Evolutionary conservation across 1,140 invertebrate genomes (phyloP).

Genomic region (Pseudoatta argentina): DNA sequence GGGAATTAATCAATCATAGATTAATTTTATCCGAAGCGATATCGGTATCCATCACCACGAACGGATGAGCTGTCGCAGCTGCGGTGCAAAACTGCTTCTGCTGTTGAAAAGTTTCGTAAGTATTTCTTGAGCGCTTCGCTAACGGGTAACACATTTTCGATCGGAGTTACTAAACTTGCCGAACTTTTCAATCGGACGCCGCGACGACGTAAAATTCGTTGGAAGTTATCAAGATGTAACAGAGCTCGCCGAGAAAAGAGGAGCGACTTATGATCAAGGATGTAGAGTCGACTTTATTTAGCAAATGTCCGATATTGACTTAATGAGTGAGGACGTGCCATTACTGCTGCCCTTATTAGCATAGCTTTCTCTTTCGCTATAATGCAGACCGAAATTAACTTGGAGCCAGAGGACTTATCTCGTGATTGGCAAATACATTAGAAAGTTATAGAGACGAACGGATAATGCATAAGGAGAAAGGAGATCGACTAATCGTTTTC

Average conservation of each 20-base stretch:
- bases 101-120: slow-evolving; percentile 53
- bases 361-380: slow-evolving; percentile 1
- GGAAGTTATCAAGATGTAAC: slow-evolving; percentile 7
- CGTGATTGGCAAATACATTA: not conserved
- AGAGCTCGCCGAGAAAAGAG: slow-evolving; percentile 18
- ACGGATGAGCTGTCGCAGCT: slow-evolving; percentile 26
- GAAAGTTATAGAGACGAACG: not conserved
- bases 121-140: slow-evolving; percentile 47
- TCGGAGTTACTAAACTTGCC: slow-evolving; percentile 50
- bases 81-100: slow-evolving; percentile 27
- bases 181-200: slow-evolving; percentile 61
- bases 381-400: slow-evolving; percentile 32
- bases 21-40: not conserved
- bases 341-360: slow-evolving; percentile 1
- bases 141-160: slow-evolving; percentile 65
- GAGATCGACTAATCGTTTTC: not conserved
- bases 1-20: slow-evolving; percentile 22
- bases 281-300: slow-evolving; percentile 43
- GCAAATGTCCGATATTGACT: slow-evolving; percentile 75
- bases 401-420: not conserved
- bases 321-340: slow-evolving; percentile 59
- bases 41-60: slow-evolving; percentile 6
- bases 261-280: not conserved
- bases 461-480: not conserved
- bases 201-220: slow-evolving; percentile 58